Evolutionary conservation across 2,113 vertebrate genomes (phyloP).

Genomic region (Hemichromis elongatus): DNA sequence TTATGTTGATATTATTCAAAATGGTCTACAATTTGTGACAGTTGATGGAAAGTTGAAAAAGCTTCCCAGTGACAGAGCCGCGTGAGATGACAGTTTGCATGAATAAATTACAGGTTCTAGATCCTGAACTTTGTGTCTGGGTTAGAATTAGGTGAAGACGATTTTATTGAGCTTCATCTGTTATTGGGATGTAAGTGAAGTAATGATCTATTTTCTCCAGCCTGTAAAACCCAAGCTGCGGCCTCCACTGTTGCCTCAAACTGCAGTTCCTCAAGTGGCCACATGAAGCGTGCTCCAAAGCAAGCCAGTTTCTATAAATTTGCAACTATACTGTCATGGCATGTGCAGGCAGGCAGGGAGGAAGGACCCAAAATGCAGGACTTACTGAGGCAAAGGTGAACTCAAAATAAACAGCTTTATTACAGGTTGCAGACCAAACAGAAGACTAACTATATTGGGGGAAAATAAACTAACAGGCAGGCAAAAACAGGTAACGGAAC

Average conservation of each 20-base stretch:
- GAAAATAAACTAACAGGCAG: too few species aligned
- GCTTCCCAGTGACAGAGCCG: constrained; percentile 9
- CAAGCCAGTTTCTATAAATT: neutral
- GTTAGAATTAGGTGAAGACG: neutral
- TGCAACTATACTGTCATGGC: neutral
- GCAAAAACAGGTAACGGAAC: too few species aligned
- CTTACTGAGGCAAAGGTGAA: too few species aligned
- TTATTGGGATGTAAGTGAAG: constrained; percentile 5
- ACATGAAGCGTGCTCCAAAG: neutral
- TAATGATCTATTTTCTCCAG: neutral
- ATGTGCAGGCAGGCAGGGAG: too few species aligned
- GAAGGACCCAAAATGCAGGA: too few species aligned
- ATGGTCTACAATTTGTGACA: constrained; percentile 34
- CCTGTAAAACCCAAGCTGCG: neutral
- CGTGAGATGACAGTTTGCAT: constrained; percentile 20
- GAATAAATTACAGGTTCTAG: constrained; percentile 16
- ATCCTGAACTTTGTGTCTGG: constrained; percentile 16
- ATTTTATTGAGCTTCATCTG: neutral
- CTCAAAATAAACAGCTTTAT: too few species aligned
- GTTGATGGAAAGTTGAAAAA: constrained; percentile 30
- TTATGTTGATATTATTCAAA: constrained; percentile 37
- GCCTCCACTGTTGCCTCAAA: neutral
- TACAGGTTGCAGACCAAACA: too few species aligned
- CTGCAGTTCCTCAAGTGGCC: neutral
- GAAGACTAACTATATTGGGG: too few species aligned